Evolutionary conservation across 2,888 invertebrate genomes (phyloP).

Genomic region (Agrilus cyanescens): DNA sequence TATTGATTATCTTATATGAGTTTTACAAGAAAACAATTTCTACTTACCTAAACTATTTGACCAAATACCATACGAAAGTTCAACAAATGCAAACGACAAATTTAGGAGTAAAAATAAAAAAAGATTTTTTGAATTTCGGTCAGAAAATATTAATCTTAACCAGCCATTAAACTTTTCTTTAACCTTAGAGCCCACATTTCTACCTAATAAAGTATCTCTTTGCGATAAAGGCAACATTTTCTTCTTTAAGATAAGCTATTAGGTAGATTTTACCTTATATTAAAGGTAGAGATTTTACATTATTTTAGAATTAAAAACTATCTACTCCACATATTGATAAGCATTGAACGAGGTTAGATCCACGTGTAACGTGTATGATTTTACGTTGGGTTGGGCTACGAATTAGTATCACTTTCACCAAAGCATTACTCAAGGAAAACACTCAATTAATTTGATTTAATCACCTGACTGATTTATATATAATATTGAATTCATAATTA

Average conservation of each 20-base stretch:
- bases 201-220: conserved; percentile 49
- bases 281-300: too few species aligned
- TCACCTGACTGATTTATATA: too few species aligned
- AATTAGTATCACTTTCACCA: too few species aligned
- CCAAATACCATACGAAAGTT: conserved; percentile 85
- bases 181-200: conserved; percentile 49
- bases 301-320: too few species aligned
- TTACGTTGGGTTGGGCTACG: too few species aligned
- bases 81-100: conserved; percentile 93
- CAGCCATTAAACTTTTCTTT: conserved; percentile 66
- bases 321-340: too few species aligned
- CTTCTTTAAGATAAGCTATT: conserved; percentile 1
- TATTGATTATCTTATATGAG: not conserved
- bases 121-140: conserved; percentile 85
- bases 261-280: too few species aligned
- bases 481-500: too few species aligned
- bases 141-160: conserved; percentile 81
- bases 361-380: too few species aligned
- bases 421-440: too few species aligned
- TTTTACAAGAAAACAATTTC: not conserved
- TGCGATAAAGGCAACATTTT: conserved; percentile 67
- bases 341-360: too few species aligned
- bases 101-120: conserved; percentile 87
- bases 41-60: conserved; percentile 69
- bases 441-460: too few species aligned